A percentile compares a stretch with the other conserved stretches of the same genome.
phyloP scores from a whole-genome alignment of 2,797 vertebrate species.

The Salmo trutta region DNA sequence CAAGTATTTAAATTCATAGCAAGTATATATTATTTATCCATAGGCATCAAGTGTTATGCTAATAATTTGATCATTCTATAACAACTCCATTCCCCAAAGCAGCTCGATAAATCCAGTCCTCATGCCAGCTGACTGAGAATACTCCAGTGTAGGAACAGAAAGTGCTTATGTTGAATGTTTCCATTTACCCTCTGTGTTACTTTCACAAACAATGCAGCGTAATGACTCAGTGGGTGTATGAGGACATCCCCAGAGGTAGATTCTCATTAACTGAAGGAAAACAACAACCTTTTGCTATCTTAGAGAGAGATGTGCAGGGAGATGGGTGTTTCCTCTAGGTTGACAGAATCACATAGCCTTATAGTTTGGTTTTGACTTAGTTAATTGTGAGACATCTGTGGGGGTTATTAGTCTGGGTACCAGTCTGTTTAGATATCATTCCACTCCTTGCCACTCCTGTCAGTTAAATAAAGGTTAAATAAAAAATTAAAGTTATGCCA shows the following conservation, averaged over 20 bases:
- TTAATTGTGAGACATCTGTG: background rate
- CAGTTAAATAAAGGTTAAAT: too few relatives aligned
- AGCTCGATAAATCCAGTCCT: background rate
- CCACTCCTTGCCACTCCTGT: too few relatives aligned
- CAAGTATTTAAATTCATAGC: background rate
- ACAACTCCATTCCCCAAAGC: background rate
- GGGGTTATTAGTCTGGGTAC: background rate
- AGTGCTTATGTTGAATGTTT: background rate
- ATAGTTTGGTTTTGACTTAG: background rate
- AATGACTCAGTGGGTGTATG: constrained; percentile 3
- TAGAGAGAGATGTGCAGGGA: background rate
- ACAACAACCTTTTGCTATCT: background rate
- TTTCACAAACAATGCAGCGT: constrained; percentile 16
- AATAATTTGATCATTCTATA: background rate
- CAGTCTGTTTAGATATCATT: too few relatives aligned
- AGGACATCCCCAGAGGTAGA: background rate
- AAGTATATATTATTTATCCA: background rate
- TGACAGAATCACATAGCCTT: background rate
- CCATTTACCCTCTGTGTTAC: constrained; percentile 1
- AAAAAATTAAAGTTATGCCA: too few relatives aligned
- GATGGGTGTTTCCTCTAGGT: too few relatives aligned
- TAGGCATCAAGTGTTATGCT: background rate
- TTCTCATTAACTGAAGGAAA: constrained; percentile 4
- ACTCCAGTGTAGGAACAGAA: background rate
- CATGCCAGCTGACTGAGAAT: background rate